phyloP scores from a whole-genome alignment of 2,888 invertebrate species.

The Lamellibrachia columna region DNA sequence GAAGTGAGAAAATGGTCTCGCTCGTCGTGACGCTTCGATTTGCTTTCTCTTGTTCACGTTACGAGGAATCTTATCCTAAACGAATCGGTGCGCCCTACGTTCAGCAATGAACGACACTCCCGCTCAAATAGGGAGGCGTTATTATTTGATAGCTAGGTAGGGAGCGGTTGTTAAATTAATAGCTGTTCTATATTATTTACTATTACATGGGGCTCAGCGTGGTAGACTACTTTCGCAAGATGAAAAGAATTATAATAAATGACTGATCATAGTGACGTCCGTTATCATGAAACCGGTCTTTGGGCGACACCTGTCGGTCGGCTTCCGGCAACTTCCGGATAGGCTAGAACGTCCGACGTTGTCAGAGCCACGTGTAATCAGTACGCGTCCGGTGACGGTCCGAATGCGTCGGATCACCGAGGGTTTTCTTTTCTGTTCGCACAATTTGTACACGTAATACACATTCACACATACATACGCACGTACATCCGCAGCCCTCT shows the following conservation, averaged over 20 bases:
- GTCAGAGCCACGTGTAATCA: not conserved
- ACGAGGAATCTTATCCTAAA: not conserved
- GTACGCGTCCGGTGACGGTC: not conserved
- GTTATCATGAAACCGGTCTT: not conserved
- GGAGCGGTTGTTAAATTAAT: not conserved
- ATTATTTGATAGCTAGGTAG: not conserved
- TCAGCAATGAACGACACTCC: not conserved
- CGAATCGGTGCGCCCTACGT: slow-evolving; percentile 16
- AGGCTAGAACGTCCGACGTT: not conserved
- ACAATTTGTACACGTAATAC: not conserved
- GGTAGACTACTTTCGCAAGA: not conserved
- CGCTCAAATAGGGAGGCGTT: not conserved
- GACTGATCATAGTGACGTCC: not conserved
- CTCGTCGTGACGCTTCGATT: not conserved
- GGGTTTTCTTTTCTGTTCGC: not conserved
- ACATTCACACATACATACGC: slow-evolving; percentile 4
- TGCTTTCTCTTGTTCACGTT: slow-evolving; percentile 10
- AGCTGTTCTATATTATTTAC: not conserved
- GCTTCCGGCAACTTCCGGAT: not conserved
- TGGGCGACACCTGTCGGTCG: not conserved
- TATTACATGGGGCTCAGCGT: not conserved
- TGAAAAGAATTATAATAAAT: not conserved
- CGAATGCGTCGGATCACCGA: not conserved
- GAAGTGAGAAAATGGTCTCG: not conserved
- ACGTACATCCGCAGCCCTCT: not conserved